A percentile compares a stretch with the other conserved stretches of the same genome.
These are phyloP conservation scores for Excalfactoria chinensis DNA, from an alignment of 2,113 vertebrate species.

Conservation along the genomic window DNA sequence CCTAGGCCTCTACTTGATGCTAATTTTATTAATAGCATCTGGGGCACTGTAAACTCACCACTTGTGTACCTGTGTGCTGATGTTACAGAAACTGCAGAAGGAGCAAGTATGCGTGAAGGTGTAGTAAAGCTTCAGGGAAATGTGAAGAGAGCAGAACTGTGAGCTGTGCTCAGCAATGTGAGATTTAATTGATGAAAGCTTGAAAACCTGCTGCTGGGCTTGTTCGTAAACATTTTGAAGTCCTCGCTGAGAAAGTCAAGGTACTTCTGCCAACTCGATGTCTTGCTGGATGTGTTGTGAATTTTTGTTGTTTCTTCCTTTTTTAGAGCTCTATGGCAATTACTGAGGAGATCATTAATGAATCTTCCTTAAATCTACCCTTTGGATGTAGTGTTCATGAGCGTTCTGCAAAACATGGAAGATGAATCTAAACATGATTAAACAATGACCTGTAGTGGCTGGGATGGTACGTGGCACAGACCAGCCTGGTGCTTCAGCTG, in stretches of 20 bases:
- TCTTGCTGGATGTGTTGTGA: background rate
- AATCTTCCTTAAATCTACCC: background rate
- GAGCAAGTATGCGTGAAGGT: background rate
- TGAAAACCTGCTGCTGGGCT: background rate
- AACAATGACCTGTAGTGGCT: background rate
- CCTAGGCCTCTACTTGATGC: background rate
- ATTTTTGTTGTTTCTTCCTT: background rate
- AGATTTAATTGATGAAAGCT: slow-evolving; percentile 34
- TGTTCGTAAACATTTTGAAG: background rate
- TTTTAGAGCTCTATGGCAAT: background rate
- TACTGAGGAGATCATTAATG: background rate
- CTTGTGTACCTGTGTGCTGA: background rate
- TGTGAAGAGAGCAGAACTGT: background rate
- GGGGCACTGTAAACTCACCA: slow-evolving; percentile 45
- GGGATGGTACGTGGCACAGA: background rate
- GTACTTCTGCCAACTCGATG: background rate
- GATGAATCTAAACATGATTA: background rate
- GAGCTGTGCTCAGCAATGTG: background rate
- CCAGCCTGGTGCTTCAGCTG: background rate
- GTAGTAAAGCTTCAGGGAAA: slow-evolving; percentile 8
- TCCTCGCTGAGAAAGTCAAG: background rate
- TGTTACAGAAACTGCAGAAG: slow-evolving; percentile 9
- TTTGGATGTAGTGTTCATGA: background rate
- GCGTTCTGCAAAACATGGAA: background rate
- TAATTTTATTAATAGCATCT: slow-evolving; percentile 22